Evolutionary conservation across 1,140 invertebrate species (phyloP), one percentile per base, ranked within the genome.

Genomic region (Papilio polytes): DNA sequence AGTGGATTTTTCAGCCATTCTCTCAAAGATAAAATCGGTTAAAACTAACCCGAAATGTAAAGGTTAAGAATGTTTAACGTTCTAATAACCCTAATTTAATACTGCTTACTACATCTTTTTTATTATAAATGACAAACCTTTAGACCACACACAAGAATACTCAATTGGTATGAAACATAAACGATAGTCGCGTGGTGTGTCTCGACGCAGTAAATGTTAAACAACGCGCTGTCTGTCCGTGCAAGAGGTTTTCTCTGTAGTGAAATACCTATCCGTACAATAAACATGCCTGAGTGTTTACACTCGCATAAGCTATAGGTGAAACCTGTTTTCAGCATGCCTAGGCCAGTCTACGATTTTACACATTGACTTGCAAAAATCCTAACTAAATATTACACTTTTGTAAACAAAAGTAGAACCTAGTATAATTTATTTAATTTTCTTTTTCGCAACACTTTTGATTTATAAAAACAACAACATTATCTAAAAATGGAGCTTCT

Each of bases 201-300:
- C 26, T 13, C 48, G n/a, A 18, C 13, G 22, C 31, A n/a, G 76
- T 63, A 81, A 85, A 81, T 82, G 85, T 83, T 82, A 81, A 85
- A 88, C 81, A 85, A 82, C 84, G 80, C 83, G 74, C 83, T 78
- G 83, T 87, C 84, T 85, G 81, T 85, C 73, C 48, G 53, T 80
- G 51, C 70, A 66, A 87, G 82, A 86, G 84, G 84, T 82, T 87
- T 86, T 87, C 84, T 88, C 80, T 87, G 86, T 88, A 77, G 81
- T 84, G 78, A 82, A 84, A 83, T 77, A 78, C 66, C 72, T 83
- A 51, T 76, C 31, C 81, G 72, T 82, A 56, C 81, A 78, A 78
- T 78, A 78, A 78, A 78, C 56, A 78, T 63, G 56, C 44, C 56
- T 44, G 56, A 36, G 56, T 78, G 31, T 78, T 78, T 78, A 78